phyloP scores from a whole-genome alignment of 2,113 vertebrate species.

The Rhadina sibilatrix region DNA sequence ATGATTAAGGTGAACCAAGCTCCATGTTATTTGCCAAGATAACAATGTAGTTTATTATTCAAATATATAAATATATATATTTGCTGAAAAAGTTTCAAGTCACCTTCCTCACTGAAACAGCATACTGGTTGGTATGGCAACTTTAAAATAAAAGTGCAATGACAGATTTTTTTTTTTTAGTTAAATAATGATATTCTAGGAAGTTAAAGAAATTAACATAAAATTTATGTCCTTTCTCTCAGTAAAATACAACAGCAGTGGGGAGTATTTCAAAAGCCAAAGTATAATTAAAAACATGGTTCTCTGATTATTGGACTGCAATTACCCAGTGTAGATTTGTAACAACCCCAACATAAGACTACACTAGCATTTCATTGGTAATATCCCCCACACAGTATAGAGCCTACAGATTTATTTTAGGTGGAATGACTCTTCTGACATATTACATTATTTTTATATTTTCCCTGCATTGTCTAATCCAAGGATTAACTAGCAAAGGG shows the following conservation, averaged over 20 bases:
- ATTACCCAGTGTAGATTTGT: not conserved
- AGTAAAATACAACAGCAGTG: not conserved
- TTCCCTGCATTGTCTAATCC: not conserved
- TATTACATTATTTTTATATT: not conserved
- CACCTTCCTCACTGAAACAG: not conserved
- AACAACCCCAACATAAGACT: not conserved
- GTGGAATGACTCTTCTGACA: not conserved
- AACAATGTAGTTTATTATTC: not conserved
- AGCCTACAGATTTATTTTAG: not conserved
- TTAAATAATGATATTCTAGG: not conserved
- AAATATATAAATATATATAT: not conserved
- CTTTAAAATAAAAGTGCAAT: not conserved
- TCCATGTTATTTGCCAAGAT: not conserved
- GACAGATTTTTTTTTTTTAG: not conserved
- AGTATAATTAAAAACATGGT: not conserved
- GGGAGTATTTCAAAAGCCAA: not conserved
- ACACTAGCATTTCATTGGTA: fast-evolving
- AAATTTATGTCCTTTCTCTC: not conserved
- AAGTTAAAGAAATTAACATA: not conserved
- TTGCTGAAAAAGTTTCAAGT: not conserved
- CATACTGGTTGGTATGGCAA: not conserved
- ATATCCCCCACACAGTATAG: not conserved
- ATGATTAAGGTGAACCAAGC: not conserved
- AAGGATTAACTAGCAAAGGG: not conserved
- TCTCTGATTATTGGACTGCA: not conserved